A percentile compares a stretch with the other conserved stretches of the same genome.
phyloP scores from a whole-genome alignment of 2,797 vertebrate species.

The Malurus leucopterus region DNA sequence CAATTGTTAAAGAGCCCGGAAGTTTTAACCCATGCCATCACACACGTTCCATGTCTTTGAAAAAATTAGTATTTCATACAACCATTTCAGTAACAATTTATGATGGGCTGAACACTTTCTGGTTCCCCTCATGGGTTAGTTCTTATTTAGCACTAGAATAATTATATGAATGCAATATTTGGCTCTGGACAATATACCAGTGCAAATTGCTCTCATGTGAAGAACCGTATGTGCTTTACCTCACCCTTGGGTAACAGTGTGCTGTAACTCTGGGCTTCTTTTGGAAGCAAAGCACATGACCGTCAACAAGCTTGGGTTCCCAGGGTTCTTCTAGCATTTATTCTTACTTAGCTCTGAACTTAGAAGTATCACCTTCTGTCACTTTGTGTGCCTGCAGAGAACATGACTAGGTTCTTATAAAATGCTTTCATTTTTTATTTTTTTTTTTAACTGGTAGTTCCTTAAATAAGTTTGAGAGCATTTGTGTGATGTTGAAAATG shows the following conservation, averaged over 20 bases:
- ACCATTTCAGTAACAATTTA: not conserved
- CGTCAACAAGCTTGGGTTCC: not conserved
- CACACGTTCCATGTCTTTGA: not conserved
- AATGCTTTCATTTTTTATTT: not conserved
- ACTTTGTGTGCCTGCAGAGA: not conserved
- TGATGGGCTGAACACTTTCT: not conserved
- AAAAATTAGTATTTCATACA: not conserved
- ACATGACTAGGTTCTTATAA: not conserved
- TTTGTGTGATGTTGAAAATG: not conserved
- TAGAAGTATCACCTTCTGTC: not conserved
- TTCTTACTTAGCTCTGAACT: not conserved
- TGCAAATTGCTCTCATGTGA: not conserved
- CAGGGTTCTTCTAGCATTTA: not conserved
- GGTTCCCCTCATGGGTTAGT: not conserved
- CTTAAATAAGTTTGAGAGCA: not conserved
- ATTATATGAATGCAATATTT: not conserved
- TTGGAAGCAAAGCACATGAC: not conserved
- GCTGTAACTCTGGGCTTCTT: accelerated
- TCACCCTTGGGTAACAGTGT: accelerated
- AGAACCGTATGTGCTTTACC: not conserved
- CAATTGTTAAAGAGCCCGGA: not conserved
- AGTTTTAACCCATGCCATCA: not conserved
- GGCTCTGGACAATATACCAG: not conserved
- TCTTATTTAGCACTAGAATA: not conserved
- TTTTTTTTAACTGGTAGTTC: not conserved